Evolutionary conservation across 2,797 vertebrate species (phyloP).

Genomic region (Semotilus atromaculatus): DNA sequence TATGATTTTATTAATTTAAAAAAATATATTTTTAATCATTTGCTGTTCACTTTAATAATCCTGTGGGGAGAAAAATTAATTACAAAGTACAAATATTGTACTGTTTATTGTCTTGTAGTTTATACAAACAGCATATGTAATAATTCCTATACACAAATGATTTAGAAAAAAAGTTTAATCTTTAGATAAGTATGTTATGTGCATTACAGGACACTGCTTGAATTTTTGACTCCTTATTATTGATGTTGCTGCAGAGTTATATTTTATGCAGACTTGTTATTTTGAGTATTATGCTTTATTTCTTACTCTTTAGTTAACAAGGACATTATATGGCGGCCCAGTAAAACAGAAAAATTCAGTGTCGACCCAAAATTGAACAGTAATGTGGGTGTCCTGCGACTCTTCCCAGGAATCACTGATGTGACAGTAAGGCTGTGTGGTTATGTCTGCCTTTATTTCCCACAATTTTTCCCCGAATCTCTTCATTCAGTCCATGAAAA

Average conservation of each 20-base stretch:
- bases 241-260: too few species aligned
- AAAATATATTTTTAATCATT: too few species aligned
- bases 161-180: too few species aligned
- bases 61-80: too few species aligned
- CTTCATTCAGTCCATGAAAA: not conserved
- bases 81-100: too few species aligned
- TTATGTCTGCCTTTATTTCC: constrained; percentile 4
- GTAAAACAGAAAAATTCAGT: constrained; percentile 71
- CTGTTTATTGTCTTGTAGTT: too few species aligned
- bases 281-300: not conserved
- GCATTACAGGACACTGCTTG: not conserved
- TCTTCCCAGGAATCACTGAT: constrained; percentile 93
- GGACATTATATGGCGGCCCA: constrained; percentile 85
- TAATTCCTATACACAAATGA: too few species aligned
- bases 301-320: constrained; percentile 81
- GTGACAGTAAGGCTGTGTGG: constrained; percentile 79
- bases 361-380: constrained; percentile 87
- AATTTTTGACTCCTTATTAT: not conserved
- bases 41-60: too few species aligned
- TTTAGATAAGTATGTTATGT: too few species aligned
- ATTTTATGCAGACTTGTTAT: not conserved
- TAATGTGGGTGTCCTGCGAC: constrained; percentile 88
- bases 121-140: too few species aligned
- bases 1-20: too few species aligned
- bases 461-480: not conserved